Percentiles rank a stretch among this genome's conserved stretches.
Conservation (phyloP, 2,797 vertebrate genomes). For the Diglossa cyanea region DNA sequence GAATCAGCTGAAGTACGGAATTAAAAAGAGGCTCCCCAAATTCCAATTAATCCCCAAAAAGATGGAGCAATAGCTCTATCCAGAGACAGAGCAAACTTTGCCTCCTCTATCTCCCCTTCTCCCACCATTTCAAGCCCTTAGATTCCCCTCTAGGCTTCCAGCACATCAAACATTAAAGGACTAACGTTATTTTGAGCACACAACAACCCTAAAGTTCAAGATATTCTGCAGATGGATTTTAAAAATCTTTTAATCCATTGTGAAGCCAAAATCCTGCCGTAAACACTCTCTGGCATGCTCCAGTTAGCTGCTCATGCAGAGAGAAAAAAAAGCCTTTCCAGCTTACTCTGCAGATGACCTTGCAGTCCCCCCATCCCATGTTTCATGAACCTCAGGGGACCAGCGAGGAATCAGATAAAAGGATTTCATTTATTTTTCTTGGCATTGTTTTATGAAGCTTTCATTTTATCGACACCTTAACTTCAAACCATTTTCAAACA, state of each 20-base stretch:
- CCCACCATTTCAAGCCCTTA: not conserved
- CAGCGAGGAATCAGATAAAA: not conserved
- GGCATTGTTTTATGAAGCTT: constrained; percentile 29
- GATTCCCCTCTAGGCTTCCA: not conserved
- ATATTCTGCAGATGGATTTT: constrained; percentile 16
- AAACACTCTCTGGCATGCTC: constrained; percentile 26
- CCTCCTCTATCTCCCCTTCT: not conserved
- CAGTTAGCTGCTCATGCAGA: constrained; percentile 38
- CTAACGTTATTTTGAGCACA: not conserved
- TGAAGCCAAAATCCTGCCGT: constrained; percentile 12
- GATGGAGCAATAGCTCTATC: not conserved
- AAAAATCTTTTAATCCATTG: constrained; percentile 40
- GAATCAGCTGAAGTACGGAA: not conserved
- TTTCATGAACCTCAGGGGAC: not conserved
- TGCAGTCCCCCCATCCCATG: not conserved
- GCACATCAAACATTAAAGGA: constrained; percentile 19
- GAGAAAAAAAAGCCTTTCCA: not conserved
- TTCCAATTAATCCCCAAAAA: accelerated
- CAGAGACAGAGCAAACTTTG: not conserved
- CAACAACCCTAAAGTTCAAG: constrained; percentile 9
- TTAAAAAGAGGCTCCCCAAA: not conserved
- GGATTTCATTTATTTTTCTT: constrained; percentile 1
- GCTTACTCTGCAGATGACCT: constrained; percentile 20
- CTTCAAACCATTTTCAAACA: not conserved
- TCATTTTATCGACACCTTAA: not conserved